phyloP scores from a whole-genome alignment of 2,113 vertebrate species.

The Hippocampus mohnikei region DNA sequence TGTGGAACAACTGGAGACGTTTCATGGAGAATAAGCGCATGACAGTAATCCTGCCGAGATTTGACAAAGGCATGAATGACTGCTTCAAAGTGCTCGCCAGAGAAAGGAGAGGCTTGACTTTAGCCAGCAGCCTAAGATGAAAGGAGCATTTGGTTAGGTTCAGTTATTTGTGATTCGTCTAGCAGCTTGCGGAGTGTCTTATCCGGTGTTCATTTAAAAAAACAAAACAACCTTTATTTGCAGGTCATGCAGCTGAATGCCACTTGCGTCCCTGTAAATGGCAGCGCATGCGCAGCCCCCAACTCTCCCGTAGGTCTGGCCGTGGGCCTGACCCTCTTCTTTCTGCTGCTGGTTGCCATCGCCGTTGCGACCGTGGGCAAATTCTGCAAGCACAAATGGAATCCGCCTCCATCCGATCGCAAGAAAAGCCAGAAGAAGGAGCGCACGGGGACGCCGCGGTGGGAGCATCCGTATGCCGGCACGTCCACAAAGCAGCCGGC shows the following conservation, averaged over 20 bases:
- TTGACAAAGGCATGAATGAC: too few species aligned
- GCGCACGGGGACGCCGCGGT: neutral
- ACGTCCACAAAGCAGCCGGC: neutral
- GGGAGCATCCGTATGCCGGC: conserved; percentile 9
- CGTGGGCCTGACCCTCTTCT: conserved; percentile 44
- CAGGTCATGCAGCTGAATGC: conserved; percentile 25
- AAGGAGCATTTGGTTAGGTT: too few species aligned
- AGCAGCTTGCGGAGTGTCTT: neutral
- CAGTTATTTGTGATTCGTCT: too few species aligned
- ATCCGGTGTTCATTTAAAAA: neutral
- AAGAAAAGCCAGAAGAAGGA: conserved; percentile 26
- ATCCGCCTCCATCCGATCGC: neutral
- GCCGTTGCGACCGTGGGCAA: conserved; percentile 23
- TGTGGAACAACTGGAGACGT: too few species aligned
- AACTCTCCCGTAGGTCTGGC: neutral
- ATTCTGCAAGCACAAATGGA: conserved; percentile 17
- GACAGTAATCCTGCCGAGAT: too few species aligned
- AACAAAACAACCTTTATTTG: neutral
- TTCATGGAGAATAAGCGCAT: too few species aligned
- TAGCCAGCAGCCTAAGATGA: too few species aligned
- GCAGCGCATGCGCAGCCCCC: fast-evolving
- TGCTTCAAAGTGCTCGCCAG: too few species aligned
- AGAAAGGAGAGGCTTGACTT: too few species aligned
- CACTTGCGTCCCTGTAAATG: neutral
- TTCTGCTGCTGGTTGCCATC: conserved; percentile 30